phyloP scores from a whole-genome alignment of 2,888 invertebrate species.

The Andrena dorsata region DNA sequence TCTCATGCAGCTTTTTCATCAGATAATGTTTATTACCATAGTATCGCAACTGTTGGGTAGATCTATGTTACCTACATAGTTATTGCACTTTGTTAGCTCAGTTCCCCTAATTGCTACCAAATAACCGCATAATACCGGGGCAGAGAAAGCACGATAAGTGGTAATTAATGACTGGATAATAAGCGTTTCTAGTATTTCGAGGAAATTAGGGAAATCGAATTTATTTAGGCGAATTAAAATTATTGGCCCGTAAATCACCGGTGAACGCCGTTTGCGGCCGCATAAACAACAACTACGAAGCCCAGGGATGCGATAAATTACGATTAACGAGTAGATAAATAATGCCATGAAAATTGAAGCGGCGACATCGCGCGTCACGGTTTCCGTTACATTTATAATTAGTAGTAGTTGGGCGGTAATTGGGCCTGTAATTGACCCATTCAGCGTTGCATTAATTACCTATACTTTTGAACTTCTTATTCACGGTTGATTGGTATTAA shows the following conservation, averaged over 20 bases:
- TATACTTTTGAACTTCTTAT: not conserved
- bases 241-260: constrained; percentile 27
- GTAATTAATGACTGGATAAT: constrained; percentile 22
- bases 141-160: constrained; percentile 4
- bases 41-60: not conserved
- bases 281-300: constrained; percentile 30
- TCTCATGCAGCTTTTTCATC: too few species aligned
- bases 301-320: constrained; percentile 26
- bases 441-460: constrained; percentile 11
- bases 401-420: not conserved
- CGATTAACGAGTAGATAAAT: constrained; percentile 45
- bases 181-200: constrained; percentile 3
- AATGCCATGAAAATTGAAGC: constrained; percentile 25
- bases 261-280: not conserved
- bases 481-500: not conserved
- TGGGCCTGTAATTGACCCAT: constrained; percentile 15
- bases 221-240: constrained; percentile 46
- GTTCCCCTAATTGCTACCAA: not conserved
- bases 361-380: constrained; percentile 8
- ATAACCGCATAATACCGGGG: not conserved
- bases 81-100: not conserved
- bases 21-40: not conserved
- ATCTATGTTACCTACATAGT: not conserved
- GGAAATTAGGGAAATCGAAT: constrained; percentile 1
- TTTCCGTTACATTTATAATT: constrained; percentile 36